Evolutionary conservation across 2,888 invertebrate genomes (phyloP).

Genomic region (Lasioglossum calceatum): DNA sequence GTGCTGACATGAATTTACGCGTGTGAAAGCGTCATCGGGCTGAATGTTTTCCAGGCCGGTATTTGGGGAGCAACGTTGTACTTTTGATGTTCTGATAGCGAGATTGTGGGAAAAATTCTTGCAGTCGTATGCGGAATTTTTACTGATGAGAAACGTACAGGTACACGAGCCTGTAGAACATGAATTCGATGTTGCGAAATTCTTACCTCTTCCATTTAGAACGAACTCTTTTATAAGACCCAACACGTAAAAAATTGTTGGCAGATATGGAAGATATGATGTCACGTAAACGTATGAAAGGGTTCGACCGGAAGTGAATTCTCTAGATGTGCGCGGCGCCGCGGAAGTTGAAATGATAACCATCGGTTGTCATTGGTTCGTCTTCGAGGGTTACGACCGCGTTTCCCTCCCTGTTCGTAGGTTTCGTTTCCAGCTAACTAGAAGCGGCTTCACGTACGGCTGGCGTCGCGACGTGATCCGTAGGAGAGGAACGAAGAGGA

Average conservation of each 20-base stretch:
- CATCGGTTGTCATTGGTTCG: slow-evolving; percentile 45
- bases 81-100: background rate
- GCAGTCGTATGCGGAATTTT: background rate
- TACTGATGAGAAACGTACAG: background rate
- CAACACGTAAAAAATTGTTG: too few species aligned
- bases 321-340: background rate
- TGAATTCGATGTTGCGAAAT: background rate
- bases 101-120: background rate
- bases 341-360: slow-evolving; percentile 53
- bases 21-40: background rate
- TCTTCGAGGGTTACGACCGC: slow-evolving; percentile 37
- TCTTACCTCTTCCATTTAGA: background rate
- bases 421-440: slow-evolving; percentile 41
- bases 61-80: background rate
- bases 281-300: background rate
- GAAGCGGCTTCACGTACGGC: slow-evolving; percentile 50
- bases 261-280: background rate
- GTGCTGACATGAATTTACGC: background rate
- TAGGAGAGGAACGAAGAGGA: slow-evolving; percentile 29
- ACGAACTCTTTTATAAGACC: too few species aligned
- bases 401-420: slow-evolving; percentile 19
- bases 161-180: background rate
- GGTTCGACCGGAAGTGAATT: slow-evolving; percentile 7
- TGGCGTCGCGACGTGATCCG: slow-evolving; percentile 56
- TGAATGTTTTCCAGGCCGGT: background rate